A percentile compares a stretch with the other conserved stretches of the same genome.
These are phyloP conservation scores for Tetragonisca angustula DNA, from an alignment of 2,888 invertebrate species.

Conservation along the genomic window DNA sequence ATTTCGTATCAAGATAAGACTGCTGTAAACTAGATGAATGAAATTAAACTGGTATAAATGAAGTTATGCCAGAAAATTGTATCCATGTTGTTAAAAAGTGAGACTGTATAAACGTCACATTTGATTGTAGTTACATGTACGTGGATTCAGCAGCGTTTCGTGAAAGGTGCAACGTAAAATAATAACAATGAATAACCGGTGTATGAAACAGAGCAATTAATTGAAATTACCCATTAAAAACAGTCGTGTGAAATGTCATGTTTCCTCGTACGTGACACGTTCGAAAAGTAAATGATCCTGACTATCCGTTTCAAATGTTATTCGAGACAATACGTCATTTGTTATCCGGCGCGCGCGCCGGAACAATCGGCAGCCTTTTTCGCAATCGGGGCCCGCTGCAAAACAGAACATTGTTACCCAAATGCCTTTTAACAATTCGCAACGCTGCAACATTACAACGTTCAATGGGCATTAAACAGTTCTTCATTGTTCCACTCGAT, in stretches of 20 bases:
- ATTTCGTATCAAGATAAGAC: too few relatives aligned
- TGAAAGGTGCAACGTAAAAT: too few relatives aligned
- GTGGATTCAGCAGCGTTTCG: too few relatives aligned
- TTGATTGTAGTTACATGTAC: too few relatives aligned
- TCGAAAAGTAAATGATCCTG: background rate
- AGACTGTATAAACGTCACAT: too few relatives aligned
- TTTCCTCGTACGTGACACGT: too few relatives aligned
- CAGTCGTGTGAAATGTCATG: background rate
- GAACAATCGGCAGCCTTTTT: slow-evolving; percentile 4
- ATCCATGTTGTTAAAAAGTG: too few relatives aligned
- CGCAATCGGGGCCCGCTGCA: background rate
- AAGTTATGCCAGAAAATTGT: too few relatives aligned
- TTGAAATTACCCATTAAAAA: background rate
- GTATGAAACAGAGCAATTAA: background rate
- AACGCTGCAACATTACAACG: slow-evolving; percentile 2
- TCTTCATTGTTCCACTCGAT: background rate
- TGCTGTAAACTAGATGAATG: too few relatives aligned
- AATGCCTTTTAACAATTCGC: slow-evolving; percentile 1
- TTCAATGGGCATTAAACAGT: slow-evolving; percentile 5
- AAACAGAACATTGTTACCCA: background rate
- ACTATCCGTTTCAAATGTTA: background rate
- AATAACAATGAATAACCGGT: too few relatives aligned
- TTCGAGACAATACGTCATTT: background rate
- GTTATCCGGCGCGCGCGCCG: background rate
- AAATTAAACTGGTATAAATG: too few relatives aligned